Evolutionary conservation across 2,797 vertebrate genomes (phyloP).

Genomic region (Margarornis squamiger): DNA sequence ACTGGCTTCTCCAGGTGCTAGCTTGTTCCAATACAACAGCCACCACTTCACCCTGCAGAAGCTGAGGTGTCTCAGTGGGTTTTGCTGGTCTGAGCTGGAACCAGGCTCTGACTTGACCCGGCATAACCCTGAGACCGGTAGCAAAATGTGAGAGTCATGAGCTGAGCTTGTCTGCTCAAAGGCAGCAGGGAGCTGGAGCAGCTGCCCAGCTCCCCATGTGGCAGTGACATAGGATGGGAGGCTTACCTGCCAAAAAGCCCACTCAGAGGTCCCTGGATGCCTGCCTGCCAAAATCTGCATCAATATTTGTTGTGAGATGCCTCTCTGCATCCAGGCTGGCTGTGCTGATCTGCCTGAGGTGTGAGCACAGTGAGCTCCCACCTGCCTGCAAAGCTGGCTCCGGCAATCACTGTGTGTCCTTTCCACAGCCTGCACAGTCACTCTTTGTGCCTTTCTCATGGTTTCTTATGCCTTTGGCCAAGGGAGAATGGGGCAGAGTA

Average conservation of each 20-base stretch:
- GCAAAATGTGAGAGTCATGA: not conserved
- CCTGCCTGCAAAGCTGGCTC: rapidly evolving
- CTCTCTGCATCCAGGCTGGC: not conserved
- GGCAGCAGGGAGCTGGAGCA: not conserved
- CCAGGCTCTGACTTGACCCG: not conserved
- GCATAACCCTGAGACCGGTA: not conserved
- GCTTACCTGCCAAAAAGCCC: not conserved
- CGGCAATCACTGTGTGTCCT: rapidly evolving
- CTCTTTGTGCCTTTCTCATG: rapidly evolving
- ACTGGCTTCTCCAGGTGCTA: not conserved
- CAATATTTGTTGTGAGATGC: not conserved
- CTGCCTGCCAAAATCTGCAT: not conserved
- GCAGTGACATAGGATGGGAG: rapidly evolving
- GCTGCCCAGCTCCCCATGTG: not conserved
- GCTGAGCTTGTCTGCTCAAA: not conserved
- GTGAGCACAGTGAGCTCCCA: not conserved
- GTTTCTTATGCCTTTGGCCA: not conserved
- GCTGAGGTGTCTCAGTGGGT: rapidly evolving
- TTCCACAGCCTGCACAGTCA: not conserved
- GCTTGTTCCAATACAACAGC: not conserved
- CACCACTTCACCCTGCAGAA: not conserved
- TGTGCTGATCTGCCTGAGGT: rapidly evolving
- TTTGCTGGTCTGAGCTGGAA: not conserved
- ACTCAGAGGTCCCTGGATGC: too few relatives aligned
- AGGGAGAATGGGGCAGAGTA: not conserved